Evolutionary conservation across 2,888 invertebrate genomes (phyloP), one percentile per base, ranked within the genome.

Genomic region (Polyommatus iphigenia): DNA sequence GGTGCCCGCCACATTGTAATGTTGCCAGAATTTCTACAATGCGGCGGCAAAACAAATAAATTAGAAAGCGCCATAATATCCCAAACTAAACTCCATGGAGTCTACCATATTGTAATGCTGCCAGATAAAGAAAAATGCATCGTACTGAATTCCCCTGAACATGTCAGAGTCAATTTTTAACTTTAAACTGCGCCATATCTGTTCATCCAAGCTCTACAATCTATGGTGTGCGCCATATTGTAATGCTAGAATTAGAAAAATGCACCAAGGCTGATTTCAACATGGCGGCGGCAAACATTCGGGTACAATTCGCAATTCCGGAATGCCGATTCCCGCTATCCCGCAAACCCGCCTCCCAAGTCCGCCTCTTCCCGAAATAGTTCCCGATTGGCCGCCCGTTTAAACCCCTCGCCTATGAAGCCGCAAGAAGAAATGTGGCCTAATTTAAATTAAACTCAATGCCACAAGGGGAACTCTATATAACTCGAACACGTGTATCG

Each of bases 361-460:
- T 84, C 89, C 90, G 90, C 91, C 91, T 90, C 88, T 87, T 84
- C 88, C 88, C 86, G 83, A 87, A 90, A 89, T 88, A 89, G 86
- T 85, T n/a, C n/a, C 85, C 85, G 87, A 93, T 93, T 93, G 93
- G 93, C 86, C 84, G 89, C 83, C 83, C 82, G 80, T 83, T 83
- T 84, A 86, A 86, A 87, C 88, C 87, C 85, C 84, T 90, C 86
- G 85, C 87, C 90, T 90, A 90, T 90, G 87, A 89, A 84, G 85
- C 85, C 84, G 46, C 76, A 8, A 10, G 62, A 62, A 29, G 32
- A 57, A 18, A 32, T 46, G 20, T 76, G 62, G n/a, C 24, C 29
- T 50, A 54, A 50, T 54, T 75, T 54, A 50, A 75, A 54, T 24
- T 75, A 18, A 54, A 24, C 24, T 50, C 50, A 75, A 75, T 29